Conservation (phyloP, 1,140 invertebrate species). For the Onthophagus taurus region DNA sequence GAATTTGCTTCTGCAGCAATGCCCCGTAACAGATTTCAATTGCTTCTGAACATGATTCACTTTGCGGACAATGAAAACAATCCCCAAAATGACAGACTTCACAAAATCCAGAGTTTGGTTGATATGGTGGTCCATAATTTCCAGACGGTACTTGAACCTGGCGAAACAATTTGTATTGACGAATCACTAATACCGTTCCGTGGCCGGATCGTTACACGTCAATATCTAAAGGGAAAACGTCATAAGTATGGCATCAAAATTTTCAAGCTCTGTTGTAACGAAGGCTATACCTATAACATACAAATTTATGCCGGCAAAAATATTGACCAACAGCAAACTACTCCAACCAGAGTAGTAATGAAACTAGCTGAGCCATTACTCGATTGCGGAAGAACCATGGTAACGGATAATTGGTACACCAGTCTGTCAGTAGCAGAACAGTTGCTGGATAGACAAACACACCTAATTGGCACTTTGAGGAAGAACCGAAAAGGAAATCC, state of each 20-base stretch:
- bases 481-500: conserved; percentile 11
- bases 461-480: conserved; percentile 12
- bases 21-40: conserved; percentile 24
- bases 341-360: neutral
- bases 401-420: conserved; percentile 39
- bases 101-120: conserved; percentile 23
- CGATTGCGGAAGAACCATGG: conserved; percentile 30
- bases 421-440: conserved; percentile 30
- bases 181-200: conserved; percentile 31
- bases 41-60: conserved; percentile 23
- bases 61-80: conserved; percentile 16
- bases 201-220: conserved; percentile 33
- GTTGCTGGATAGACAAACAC: conserved; percentile 26
- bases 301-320: neutral
- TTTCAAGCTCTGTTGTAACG: conserved; percentile 17
- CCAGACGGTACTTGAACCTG: conserved; percentile 12
- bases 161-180: conserved; percentile 18
- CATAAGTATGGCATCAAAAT: conserved; percentile 36
- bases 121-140: conserved; percentile 15
- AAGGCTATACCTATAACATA: neutral
- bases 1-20: conserved; percentile 15
- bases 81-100: conserved; percentile 13
- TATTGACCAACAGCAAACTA: conserved; percentile 12
- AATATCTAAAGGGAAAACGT: conserved; percentile 38
- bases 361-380: conserved; percentile 18